Percentiles rank a stretch among this genome's conserved stretches.
These are phyloP conservation scores for Polymixis lichenea DNA, from an alignment of 2,888 invertebrate species.

Conservation along the genomic window DNA sequence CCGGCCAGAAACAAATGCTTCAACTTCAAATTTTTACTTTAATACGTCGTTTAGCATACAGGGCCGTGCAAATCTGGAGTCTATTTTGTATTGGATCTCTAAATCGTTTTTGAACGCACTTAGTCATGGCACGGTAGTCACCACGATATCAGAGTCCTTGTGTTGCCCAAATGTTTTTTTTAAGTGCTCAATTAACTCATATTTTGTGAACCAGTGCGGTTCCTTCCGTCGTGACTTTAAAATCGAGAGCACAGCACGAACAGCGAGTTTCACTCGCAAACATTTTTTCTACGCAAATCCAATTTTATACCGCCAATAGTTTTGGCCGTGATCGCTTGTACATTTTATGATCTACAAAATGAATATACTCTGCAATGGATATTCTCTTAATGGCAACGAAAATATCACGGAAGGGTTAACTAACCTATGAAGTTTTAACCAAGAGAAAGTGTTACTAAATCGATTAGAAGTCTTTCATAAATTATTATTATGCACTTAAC, in stretches of 20 bases:
- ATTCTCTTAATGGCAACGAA: conserved; percentile 49
- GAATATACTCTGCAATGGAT: conserved; percentile 30
- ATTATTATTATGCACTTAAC: conserved; percentile 68
- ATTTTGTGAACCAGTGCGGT: conserved; percentile 61
- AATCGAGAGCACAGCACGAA: conserved; percentile 74
- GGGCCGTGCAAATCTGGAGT: conserved; percentile 30
- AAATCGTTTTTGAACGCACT: conserved; percentile 34
- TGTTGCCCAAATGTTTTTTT: conserved; percentile 62
- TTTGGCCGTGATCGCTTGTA: conserved; percentile 32
- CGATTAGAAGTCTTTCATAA: conserved; percentile 67
- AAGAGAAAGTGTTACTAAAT: conserved; percentile 71
- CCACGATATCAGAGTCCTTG: conserved; percentile 58
- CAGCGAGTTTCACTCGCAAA: conserved; percentile 73
- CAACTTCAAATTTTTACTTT: conserved; percentile 29
- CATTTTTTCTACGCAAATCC: conserved; percentile 70
- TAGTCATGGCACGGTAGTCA: conserved; percentile 50
- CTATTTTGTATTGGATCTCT: conserved; percentile 34
- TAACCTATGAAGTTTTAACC: conserved; percentile 51
- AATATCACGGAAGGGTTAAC: conserved; percentile 62
- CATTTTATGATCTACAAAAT: conserved; percentile 61
- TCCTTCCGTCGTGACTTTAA: conserved; percentile 70
- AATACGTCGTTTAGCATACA: conserved; percentile 24
- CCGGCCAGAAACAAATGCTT: conserved; percentile 30
- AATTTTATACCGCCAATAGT: conserved; percentile 55
- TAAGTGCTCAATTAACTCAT: conserved; percentile 64